Evolutionary conservation across 2,888 invertebrate genomes (phyloP).

Genomic region (Machimus rusticus): DNA sequence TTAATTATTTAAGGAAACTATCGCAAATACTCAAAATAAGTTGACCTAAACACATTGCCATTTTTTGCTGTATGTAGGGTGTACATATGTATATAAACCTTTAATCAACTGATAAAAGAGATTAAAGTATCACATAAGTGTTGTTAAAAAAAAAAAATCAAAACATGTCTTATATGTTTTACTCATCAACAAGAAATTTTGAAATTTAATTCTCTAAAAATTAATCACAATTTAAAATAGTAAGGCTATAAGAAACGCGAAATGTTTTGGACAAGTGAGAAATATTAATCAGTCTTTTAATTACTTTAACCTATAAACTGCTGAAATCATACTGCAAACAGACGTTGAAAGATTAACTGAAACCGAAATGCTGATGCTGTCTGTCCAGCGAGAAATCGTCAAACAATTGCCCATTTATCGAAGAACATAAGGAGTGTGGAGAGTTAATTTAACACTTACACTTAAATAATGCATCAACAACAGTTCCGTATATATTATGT

Average conservation of each 20-base stretch:
- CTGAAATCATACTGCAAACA: background rate
- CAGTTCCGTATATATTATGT: conserved; percentile 19
- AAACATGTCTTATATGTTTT: background rate
- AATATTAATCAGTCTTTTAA: background rate
- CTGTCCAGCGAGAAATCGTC: background rate
- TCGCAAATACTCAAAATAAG: background rate
- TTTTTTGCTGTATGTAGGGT: background rate
- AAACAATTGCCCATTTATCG: background rate
- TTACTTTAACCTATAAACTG: background rate
- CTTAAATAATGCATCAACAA: conserved; percentile 36
- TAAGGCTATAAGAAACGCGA: background rate
- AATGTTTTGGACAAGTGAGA: background rate
- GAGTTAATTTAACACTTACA: conserved; percentile 3
- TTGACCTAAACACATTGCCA: too few relatives aligned
- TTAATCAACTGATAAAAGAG: background rate
- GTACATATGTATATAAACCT: background rate
- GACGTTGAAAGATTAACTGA: background rate
- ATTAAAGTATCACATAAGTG: background rate
- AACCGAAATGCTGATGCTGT: background rate
- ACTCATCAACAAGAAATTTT: background rate
- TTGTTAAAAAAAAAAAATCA: background rate
- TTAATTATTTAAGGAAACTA: background rate
- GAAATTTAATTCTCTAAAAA: background rate
- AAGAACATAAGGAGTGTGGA: background rate
- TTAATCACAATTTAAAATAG: background rate